Conservation (phyloP, 2,888 invertebrate genomes). For the Dryobotodes eremita region DNA sequence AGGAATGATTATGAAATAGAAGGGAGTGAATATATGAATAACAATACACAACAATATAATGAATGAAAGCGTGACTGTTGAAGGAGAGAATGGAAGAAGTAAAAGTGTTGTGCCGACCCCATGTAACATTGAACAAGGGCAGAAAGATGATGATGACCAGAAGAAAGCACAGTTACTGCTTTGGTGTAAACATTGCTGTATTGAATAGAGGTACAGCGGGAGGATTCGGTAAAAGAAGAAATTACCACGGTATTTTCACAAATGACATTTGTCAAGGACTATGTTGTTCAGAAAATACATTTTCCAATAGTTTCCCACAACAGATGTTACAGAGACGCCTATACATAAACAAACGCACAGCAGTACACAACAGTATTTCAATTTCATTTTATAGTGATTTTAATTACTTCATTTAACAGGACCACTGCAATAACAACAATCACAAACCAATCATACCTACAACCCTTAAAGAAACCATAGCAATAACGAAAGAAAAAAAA, state of each 20-base stretch:
- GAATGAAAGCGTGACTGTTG: too few relatives aligned
- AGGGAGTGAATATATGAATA: too few relatives aligned
- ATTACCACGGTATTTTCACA: not conserved
- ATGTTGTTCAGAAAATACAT: not conserved
- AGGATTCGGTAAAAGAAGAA: not conserved
- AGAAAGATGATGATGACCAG: not conserved
- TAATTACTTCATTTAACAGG: not conserved
- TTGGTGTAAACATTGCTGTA: not conserved
- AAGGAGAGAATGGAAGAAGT: too few relatives aligned
- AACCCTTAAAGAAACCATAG: conserved; percentile 13
- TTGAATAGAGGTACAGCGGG: too few relatives aligned
- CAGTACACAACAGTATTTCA: too few relatives aligned
- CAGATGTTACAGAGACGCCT: not conserved
- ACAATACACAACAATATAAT: too few relatives aligned
- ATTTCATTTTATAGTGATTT: not conserved
- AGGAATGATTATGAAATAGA: too few relatives aligned
- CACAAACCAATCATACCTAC: not conserved
- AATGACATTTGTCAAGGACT: not conserved
- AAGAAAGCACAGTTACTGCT: conserved; percentile 19
- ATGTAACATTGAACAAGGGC: too few relatives aligned
- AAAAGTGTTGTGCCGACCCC: too few relatives aligned
- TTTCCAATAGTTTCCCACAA: not conserved
- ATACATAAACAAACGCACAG: too few relatives aligned
- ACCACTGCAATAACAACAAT: not conserved
- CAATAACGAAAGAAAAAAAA: not conserved